Base-by-base conservation (phyloP, 2,797 vertebrate genomes). In the Hipposideros larvatus region DNA sequence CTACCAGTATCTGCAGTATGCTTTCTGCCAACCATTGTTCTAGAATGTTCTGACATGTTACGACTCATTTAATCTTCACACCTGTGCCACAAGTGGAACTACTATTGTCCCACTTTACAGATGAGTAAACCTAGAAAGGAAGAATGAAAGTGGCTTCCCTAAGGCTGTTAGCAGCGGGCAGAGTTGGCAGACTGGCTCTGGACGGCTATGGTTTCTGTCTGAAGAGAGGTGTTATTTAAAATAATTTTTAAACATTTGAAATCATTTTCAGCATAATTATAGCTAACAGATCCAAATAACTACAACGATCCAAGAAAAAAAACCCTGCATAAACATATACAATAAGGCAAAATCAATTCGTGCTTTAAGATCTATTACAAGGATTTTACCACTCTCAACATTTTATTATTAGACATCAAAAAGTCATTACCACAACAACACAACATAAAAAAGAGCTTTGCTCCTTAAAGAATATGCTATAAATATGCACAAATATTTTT, bases 371-470 rank as follows among this genome's bases (percentile, higher is more conserved):
- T 80, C 92, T 94, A 95, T 90, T 41, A 46, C 11, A 82, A 88
- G 90, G 93, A 86, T 96, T 95, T 95, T 66, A 87, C 87, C 83
- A 75, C 31, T 68, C 87, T 94, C 95, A 88, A 96, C 31, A 70
- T 96, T 97, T 96, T 94, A 97, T 95, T 92, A 90, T 94, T 68
- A 95, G 88, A 94, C 91, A 95, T 75, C 26, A 90, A 94, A 96
- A 96, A 95, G 90, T 93, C 94, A 77, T 96, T 90, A 80, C 59
- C 43, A 59, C 26, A 22, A 79, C 37, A 57, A 53, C 66, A 85
- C 15, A 61, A 95, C 87, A 93, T 84, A 87, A 95, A 94, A 95
- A 94, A 63, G 70, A 79, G 87, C 59, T 75, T 75, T 90, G 73
- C n/a, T 86, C 46, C 84, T 90, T 94, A 93, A 61, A 73, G 73